phyloP scores from a whole-genome alignment of 2,888 invertebrate species.

The Mycalesis mineus region DNA sequence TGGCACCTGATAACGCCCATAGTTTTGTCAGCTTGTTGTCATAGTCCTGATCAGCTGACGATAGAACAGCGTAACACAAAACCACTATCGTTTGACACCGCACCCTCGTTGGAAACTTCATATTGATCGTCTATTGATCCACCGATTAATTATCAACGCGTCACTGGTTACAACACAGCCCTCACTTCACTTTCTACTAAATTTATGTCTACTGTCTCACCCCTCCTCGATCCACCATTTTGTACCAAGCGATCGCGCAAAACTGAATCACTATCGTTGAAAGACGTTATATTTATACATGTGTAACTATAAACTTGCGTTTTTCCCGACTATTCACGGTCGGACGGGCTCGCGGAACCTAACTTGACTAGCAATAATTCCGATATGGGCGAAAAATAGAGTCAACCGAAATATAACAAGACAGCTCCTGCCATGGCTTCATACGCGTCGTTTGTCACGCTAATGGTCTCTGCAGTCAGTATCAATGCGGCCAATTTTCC shows the following conservation, averaged over 20 bases:
- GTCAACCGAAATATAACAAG: constrained; percentile 52
- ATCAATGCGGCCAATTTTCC: constrained; percentile 25
- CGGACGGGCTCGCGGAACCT: constrained; percentile 53
- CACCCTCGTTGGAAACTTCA: constrained; percentile 46
- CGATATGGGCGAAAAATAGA: constrained; percentile 57
- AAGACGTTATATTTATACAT: constrained; percentile 73
- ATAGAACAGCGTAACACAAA: constrained; percentile 47
- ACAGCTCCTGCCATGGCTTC: constrained; percentile 37
- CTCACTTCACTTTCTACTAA: constrained; percentile 59
- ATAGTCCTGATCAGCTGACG: constrained; percentile 45
- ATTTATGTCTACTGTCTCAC: constrained; percentile 36
- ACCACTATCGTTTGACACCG: constrained; percentile 52
- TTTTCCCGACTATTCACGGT: constrained; percentile 69
- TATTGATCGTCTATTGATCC: constrained; percentile 38
- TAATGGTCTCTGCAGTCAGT: constrained; percentile 43
- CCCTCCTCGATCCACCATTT: constrained; percentile 64
- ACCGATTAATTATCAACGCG: constrained; percentile 33
- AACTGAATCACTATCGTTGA: constrained; percentile 69
- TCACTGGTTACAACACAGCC: constrained; percentile 46
- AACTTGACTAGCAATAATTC: constrained; percentile 48
- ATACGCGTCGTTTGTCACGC: constrained; percentile 60
- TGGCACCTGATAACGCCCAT: constrained; percentile 51
- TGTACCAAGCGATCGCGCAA: constrained; percentile 71
- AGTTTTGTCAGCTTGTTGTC: constrained; percentile 58
- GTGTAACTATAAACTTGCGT: constrained; percentile 68